Evolutionary conservation across 2,797 vertebrate genomes (phyloP).

Genomic region (Sandelia bainsii): DNA sequence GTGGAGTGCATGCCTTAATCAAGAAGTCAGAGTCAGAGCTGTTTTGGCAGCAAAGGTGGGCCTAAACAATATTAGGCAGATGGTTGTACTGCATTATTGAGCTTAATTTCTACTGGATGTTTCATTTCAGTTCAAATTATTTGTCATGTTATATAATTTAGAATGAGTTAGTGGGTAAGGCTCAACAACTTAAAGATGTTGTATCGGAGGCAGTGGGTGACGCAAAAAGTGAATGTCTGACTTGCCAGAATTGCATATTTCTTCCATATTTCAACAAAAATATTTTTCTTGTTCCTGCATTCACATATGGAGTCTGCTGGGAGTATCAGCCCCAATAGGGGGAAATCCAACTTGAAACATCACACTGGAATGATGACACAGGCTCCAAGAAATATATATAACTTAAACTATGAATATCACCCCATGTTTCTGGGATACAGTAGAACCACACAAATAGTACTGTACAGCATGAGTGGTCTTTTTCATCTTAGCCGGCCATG

Average conservation of each 20-base stretch:
- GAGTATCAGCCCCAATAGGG: conserved; percentile 20
- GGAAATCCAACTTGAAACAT: conserved; percentile 18
- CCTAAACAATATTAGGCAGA: too few relatives aligned
- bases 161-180: neutral
- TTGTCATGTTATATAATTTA: conserved; percentile 2
- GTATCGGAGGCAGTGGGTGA: neutral
- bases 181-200: conserved; percentile 5
- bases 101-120: too few relatives aligned
- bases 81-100: too few relatives aligned
- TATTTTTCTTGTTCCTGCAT: neutral
- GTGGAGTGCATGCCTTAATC: too few relatives aligned
- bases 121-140: neutral
- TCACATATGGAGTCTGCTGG: conserved; percentile 21
- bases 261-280: neutral
- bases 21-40: too few relatives aligned
- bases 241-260: neutral
- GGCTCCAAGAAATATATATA: conserved; percentile 39
- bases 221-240: conserved; percentile 4
- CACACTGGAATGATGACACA: conserved; percentile 32
- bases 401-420: conserved; percentile 37
- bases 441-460: conserved; percentile 59
- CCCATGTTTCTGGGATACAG: conserved; percentile 42
- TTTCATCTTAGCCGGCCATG: conserved; percentile 44
- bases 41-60: too few relatives aligned
- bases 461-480: conserved; percentile 37